Conservation (phyloP, 2,113 vertebrate genomes). For the Corapipo altera region DNA sequence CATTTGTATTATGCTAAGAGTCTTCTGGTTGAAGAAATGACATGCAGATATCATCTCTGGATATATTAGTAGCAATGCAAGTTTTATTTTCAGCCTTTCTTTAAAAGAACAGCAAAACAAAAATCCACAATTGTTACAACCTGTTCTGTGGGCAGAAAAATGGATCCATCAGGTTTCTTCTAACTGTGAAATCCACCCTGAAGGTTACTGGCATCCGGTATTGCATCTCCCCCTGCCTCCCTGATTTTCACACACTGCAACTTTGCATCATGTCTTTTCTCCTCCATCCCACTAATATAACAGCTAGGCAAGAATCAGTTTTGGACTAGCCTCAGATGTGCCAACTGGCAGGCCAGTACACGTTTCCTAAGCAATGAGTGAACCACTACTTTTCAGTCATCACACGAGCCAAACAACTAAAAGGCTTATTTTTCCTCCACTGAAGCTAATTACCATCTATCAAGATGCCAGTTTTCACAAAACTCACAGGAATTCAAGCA, state of each 20-base stretch:
- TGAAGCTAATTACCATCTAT: conserved; percentile 3
- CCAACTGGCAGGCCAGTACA: neutral
- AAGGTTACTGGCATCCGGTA: neutral
- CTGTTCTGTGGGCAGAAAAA: neutral
- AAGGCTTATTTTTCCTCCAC: neutral
- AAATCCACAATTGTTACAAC: neutral
- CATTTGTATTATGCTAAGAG: conserved; percentile 1
- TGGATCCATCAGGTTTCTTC: neutral
- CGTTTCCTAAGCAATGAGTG: neutral
- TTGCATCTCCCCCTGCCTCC: neutral
- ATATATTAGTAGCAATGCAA: neutral
- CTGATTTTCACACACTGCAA: neutral
- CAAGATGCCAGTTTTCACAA: neutral
- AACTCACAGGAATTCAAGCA: neutral
- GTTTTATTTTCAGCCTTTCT: conserved; percentile 44
- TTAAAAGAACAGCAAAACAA: neutral
- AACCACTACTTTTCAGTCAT: neutral
- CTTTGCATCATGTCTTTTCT: neutral
- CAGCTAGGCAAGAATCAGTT: neutral
- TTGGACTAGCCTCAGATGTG: neutral
- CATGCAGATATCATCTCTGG: neutral
- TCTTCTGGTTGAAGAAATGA: conserved; percentile 3
- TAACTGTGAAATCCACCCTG: neutral
- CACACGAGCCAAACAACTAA: neutral
- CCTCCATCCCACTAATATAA: neutral